Evolutionary conservation across 2,888 invertebrate species (phyloP).

Genomic region (Sericinus montela): DNA sequence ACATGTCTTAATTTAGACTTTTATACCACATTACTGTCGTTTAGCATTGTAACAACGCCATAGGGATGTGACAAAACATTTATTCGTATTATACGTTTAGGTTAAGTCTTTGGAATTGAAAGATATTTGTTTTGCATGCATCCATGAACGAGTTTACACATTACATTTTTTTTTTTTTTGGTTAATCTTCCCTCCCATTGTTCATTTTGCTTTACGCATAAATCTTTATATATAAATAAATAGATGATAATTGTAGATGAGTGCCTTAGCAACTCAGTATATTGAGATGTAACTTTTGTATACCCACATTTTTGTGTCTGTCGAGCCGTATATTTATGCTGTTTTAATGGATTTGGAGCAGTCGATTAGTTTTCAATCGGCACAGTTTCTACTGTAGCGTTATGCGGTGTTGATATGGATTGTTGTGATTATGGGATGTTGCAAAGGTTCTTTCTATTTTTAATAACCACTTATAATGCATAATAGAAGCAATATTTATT

Average conservation of each 20-base stretch:
- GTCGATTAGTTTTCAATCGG: slow-evolving; percentile 5
- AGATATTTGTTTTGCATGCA: slow-evolving; percentile 60
- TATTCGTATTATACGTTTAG: slow-evolving; percentile 67
- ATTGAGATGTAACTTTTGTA: slow-evolving; percentile 55
- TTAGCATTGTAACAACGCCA: slow-evolving; percentile 56
- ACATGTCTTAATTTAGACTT: slow-evolving; percentile 42
- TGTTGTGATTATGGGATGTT: slow-evolving; percentile 29
- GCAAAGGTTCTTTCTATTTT: slow-evolving; percentile 42
- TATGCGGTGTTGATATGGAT: slow-evolving; percentile 25
- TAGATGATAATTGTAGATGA: slow-evolving; percentile 67
- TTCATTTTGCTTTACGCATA: slow-evolving; percentile 53
- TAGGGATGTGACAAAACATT: slow-evolving; percentile 65
- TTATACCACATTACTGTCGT: slow-evolving; percentile 52
- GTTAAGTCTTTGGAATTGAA: slow-evolving; percentile 72
- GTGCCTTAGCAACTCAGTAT: slow-evolving; percentile 78
- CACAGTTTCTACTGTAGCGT: not conserved
- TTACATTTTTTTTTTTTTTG: slow-evolving; percentile 30
- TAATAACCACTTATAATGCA: slow-evolving; percentile 39
- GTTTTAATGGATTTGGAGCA: slow-evolving; percentile 4
- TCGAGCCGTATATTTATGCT: slow-evolving; percentile 7
- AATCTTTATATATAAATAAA: slow-evolving; percentile 52
- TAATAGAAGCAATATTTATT: slow-evolving; percentile 40
- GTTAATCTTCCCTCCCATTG: slow-evolving; percentile 30
- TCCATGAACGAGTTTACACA: slow-evolving; percentile 60
- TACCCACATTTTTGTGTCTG: slow-evolving; percentile 41